Percentiles rank a stretch among this genome's conserved stretches.
Evolutionary conservation across 2,797 vertebrate genomes (phyloP).

Genomic region (Chelidonichthys spinosus): DNA sequence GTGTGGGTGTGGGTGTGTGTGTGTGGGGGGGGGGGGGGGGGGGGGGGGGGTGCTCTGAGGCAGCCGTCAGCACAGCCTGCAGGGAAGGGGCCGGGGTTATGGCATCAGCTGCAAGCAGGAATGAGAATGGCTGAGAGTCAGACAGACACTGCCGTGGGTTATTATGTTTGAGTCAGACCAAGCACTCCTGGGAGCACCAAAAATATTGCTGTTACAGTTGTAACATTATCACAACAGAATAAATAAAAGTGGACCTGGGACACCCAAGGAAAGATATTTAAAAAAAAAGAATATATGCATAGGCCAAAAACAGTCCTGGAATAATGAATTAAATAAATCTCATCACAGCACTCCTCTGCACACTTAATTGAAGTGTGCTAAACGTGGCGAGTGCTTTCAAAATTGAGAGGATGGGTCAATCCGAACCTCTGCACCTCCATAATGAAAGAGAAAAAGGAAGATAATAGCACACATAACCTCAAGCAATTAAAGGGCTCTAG

Average conservation of each 20-base stretch:
- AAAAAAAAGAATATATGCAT: slow-evolving; percentile 72
- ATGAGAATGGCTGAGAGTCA: slow-evolving; percentile 84
- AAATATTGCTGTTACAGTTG: slow-evolving; percentile 85
- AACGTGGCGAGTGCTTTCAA: slow-evolving; percentile 80
- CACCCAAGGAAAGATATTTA: slow-evolving; percentile 65
- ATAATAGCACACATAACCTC: slow-evolving; percentile 87
- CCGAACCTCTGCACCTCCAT: slow-evolving; percentile 82
- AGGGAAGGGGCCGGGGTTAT: slow-evolving; percentile 84
- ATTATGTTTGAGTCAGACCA: slow-evolving; percentile 85
- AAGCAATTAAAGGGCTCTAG: slow-evolving; percentile 84
- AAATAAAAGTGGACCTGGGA: slow-evolving; percentile 77
- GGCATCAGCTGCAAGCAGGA: slow-evolving; percentile 85
- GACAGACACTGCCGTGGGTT: slow-evolving; percentile 85
- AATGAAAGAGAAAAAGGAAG: slow-evolving; percentile 86
- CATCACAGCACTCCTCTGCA: slow-evolving; percentile 76
- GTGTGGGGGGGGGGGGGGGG: slow-evolving; percentile 61
- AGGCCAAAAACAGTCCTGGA: slow-evolving; percentile 62
- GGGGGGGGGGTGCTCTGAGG: slow-evolving; percentile 75
- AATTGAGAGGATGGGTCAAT: slow-evolving; percentile 85
- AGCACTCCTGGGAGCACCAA: slow-evolving; percentile 79
- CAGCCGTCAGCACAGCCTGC: slow-evolving; percentile 83
- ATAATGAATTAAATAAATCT: slow-evolving; percentile 84
- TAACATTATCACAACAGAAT: slow-evolving; percentile 84
- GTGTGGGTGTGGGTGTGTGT: slow-evolving; percentile 15
- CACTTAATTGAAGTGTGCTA: slow-evolving; percentile 83